A percentile compares a stretch with the other conserved stretches of the same genome.
phyloP scores from a whole-genome alignment of 2,113 vertebrate genomes.

The Callocephalon fimbriatum region DNA sequence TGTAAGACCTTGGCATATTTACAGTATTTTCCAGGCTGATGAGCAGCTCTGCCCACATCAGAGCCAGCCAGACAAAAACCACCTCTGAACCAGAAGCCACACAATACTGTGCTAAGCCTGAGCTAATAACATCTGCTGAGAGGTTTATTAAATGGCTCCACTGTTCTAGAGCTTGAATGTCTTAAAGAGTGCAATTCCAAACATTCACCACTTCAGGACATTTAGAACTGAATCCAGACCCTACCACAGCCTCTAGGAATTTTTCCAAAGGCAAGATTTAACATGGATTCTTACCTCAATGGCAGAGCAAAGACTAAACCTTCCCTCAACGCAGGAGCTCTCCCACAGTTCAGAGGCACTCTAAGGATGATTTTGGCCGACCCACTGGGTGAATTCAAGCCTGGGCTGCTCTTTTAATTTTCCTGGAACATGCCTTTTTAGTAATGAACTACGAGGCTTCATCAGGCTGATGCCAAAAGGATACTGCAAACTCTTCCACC shows the following conservation, averaged over 20 bases:
- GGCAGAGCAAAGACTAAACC: not conserved
- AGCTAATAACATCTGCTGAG: not conserved
- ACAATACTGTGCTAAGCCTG: not conserved
- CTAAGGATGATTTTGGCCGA: not conserved
- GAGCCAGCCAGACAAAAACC: slow-evolving; percentile 14
- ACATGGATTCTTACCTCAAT: not conserved
- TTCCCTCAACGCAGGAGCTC: not conserved
- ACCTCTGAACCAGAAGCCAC: not conserved
- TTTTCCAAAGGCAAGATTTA: not conserved
- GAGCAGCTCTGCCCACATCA: not conserved
- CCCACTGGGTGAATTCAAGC: not conserved
- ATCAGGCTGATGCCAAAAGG: not conserved
- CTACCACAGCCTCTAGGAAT: not conserved
- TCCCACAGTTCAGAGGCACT: not conserved
- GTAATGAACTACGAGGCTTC: not conserved
- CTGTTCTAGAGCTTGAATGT: not conserved
- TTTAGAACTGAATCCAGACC: not conserved
- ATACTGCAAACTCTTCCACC: not conserved
- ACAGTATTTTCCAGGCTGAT: not conserved
- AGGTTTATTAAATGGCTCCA: not conserved
- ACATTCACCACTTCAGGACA: not conserved
- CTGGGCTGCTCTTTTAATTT: not conserved
- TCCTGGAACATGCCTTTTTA: not conserved
- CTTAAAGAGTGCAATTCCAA: not conserved
- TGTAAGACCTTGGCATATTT: not conserved